A percentile compares a stretch with the other conserved stretches of the same genome.
Evolutionary conservation across 2,888 invertebrate genomes (phyloP).

Genomic region (Incurvaria masculella): DNA sequence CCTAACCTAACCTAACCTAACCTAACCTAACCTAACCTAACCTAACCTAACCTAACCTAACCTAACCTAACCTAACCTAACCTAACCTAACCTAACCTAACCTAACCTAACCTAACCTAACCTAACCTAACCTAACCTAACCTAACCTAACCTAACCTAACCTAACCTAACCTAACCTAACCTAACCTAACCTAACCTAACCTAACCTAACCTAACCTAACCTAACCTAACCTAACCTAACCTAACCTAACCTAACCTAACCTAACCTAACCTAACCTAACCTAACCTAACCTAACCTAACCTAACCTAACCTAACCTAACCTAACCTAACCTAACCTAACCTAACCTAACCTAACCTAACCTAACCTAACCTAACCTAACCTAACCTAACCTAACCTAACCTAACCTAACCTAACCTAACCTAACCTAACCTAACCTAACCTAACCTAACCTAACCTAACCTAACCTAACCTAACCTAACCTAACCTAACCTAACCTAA

Average conservation of each 20-base stretch:
- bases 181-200: conserved; percentile 12
- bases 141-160: conserved; percentile 13
- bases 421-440: conserved; percentile 12
- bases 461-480: conserved; percentile 11
- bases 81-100: conserved; percentile 14
- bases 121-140: conserved; percentile 12
- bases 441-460: conserved; percentile 13
- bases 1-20: conserved; percentile 11
- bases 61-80: conserved; percentile 14
- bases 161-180: conserved; percentile 13
- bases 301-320: conserved; percentile 9
- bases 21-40: conserved; percentile 14
- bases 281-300: conserved; percentile 16
- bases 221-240: conserved; percentile 13
- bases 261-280: conserved; percentile 9
- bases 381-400: conserved; percentile 10
- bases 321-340: conserved; percentile 17
- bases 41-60: conserved; percentile 14
- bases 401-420: conserved; percentile 13
- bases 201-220: conserved; percentile 12
- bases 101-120: conserved; percentile 15
- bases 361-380: conserved; percentile 10
- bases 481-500: conserved; percentile 15
- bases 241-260: conserved; percentile 11
- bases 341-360: conserved; percentile 16